Evolutionary conservation across 2,888 invertebrate genomes (phyloP).

Genomic region (Drosophila falleni): DNA sequence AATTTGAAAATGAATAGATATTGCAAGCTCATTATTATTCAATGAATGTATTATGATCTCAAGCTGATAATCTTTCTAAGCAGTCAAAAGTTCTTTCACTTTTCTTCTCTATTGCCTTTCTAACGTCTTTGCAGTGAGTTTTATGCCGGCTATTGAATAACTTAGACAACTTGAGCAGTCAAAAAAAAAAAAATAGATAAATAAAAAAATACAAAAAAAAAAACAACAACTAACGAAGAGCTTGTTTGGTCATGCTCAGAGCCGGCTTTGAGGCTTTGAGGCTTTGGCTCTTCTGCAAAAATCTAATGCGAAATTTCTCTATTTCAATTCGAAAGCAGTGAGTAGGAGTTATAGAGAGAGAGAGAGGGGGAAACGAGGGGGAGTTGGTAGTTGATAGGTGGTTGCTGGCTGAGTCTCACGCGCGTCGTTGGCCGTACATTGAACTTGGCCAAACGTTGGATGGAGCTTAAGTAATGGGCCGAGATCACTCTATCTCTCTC

Average conservation of each 20-base stretch:
- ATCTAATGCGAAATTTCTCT: constrained; percentile 82
- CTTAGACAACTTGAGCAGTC: constrained; percentile 25
- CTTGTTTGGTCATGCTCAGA: constrained; percentile 47
- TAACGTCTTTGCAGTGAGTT: constrained; percentile 43
- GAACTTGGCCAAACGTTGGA: constrained; percentile 67
- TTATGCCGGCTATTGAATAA: constrained; percentile 46
- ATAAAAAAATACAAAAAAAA: constrained; percentile 12
- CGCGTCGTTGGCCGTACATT: constrained; percentile 73
- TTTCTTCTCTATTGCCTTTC: constrained; percentile 65
- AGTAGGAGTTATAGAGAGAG: constrained; percentile 11
- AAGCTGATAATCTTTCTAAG: background rate
- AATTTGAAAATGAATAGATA: constrained; percentile 5
- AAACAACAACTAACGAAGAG: constrained; percentile 26
- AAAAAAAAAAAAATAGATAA: constrained; percentile 12
- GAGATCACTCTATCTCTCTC: constrained; percentile 15
- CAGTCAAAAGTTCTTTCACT: constrained; percentile 66
- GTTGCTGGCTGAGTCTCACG: constrained; percentile 42
- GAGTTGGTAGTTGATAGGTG: constrained; percentile 30
- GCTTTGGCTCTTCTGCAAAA: constrained; percentile 52
- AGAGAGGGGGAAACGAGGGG: constrained; percentile 13
- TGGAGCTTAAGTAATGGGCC: constrained; percentile 57
- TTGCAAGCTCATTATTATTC: constrained; percentile 34
- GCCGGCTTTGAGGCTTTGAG: constrained; percentile 37
- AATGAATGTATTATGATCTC: constrained; percentile 11
- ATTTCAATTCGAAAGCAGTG: constrained; percentile 58